Evolutionary conservation across 1,140 invertebrate species (phyloP).

Genomic region (Bombus balteatus): DNA sequence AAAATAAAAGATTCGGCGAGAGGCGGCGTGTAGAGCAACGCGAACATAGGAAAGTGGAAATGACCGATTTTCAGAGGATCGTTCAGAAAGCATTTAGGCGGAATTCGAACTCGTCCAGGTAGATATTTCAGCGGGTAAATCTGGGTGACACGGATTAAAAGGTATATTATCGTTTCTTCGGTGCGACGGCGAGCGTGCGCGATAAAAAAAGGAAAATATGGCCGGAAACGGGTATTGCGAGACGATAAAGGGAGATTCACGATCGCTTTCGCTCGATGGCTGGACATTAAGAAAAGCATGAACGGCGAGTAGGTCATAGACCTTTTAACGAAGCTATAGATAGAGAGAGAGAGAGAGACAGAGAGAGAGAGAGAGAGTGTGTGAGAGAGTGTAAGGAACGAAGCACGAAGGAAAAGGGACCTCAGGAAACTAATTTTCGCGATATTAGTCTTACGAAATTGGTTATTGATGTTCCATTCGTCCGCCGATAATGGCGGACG

Average conservation of each 20-base stretch:
- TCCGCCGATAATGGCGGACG: conserved; percentile 66
- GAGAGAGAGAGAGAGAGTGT: too few species aligned
- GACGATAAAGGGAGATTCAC: conserved; percentile 63
- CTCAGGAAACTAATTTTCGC: conserved; percentile 78
- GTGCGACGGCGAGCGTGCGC: not conserved
- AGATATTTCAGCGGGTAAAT: conserved; percentile 37
- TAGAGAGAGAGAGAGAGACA: too few species aligned
- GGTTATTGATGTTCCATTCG: conserved; percentile 79
- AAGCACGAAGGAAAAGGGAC: conserved; percentile 39
- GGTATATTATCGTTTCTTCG: conserved; percentile 31
- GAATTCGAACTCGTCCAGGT: not conserved
- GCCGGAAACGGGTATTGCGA: conserved; percentile 11
- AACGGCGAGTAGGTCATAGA: conserved; percentile 39
- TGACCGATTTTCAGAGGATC: not conserved
- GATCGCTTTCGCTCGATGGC: conserved; percentile 43
- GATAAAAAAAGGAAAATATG: conserved; percentile 13
- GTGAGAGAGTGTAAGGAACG: conserved; percentile 20
- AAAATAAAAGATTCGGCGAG: not conserved
- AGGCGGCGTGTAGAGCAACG: too few species aligned
- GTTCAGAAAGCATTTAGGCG: not conserved
- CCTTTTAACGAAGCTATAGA: conserved; percentile 56
- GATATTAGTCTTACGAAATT: conserved; percentile 80
- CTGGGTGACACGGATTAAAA: conserved; percentile 31
- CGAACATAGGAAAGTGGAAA: too few species aligned
- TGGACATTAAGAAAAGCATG: conserved; percentile 63